phyloP scores from a whole-genome alignment of 2,888 invertebrate species.

The Phengaris arion region DNA sequence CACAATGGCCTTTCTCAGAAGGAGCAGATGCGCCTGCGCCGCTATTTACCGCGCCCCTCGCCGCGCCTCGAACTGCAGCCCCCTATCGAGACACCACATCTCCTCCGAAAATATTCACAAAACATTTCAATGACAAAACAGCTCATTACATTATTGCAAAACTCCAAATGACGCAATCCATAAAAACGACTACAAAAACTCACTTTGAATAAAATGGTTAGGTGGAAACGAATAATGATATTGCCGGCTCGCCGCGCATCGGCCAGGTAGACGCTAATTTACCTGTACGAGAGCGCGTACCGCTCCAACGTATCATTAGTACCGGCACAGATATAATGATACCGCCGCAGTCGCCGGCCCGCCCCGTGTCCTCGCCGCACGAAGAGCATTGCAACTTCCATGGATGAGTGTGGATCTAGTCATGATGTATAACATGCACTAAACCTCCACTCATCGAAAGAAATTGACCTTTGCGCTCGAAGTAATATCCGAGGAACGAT shows the following conservation, averaged over 20 bases:
- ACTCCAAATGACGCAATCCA: constrained; percentile 34
- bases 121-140: constrained; percentile 26
- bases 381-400: constrained; percentile 81
- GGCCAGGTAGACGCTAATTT: constrained; percentile 63
- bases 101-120: constrained; percentile 29
- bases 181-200: constrained; percentile 55
- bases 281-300: constrained; percentile 56
- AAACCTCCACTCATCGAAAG: constrained; percentile 87
- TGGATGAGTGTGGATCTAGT: constrained; percentile 91
- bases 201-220: constrained; percentile 59
- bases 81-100: constrained; percentile 43
- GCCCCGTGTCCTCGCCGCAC: constrained; percentile 45
- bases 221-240: constrained; percentile 64
- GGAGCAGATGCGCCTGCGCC: constrained; percentile 73
- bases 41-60: constrained; percentile 61
- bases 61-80: constrained; percentile 48
- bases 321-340: constrained; percentile 62
- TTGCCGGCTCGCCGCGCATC: constrained; percentile 54
- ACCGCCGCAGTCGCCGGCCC: constrained; percentile 58
- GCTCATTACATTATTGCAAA: constrained; percentile 5
- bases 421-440: constrained; percentile 85
- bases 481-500: constrained; percentile 51
- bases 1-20: constrained; percentile 77
- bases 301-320: constrained; percentile 71
- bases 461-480: constrained; percentile 69